Conservation (phyloP, 1,140 invertebrate genomes). For the Lucilia sericata region DNA sequence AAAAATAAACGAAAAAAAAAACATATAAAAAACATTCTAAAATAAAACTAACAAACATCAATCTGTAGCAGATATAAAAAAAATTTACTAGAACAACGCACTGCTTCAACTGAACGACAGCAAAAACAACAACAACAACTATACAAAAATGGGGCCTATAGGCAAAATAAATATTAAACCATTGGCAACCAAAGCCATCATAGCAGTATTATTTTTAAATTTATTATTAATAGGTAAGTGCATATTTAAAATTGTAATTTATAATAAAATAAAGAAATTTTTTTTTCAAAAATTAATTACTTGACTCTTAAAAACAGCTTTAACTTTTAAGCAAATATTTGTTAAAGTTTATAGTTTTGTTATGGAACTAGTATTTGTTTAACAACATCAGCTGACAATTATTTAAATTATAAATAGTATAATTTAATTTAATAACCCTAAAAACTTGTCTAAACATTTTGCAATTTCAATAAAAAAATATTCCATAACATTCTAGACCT, state of each 20-base stretch:
- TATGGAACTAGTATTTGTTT: too few species aligned
- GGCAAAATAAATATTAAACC: conserved; percentile 19
- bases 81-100: background rate
- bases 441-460: too few species aligned
- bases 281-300: too few species aligned
- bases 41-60: conserved; percentile 9
- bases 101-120: background rate
- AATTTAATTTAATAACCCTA: too few species aligned
- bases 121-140: background rate
- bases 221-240: conserved; percentile 33
- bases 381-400: too few species aligned
- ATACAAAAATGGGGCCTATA: conserved; percentile 29
- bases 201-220: conserved; percentile 27
- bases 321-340: too few species aligned
- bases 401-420: too few species aligned
- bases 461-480: too few species aligned
- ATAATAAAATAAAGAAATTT: too few species aligned
- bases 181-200: background rate
- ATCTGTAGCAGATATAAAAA: background rate
- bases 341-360: too few species aligned
- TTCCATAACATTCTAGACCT: too few species aligned
- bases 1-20: background rate
- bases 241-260: background rate
- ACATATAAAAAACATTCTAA: background rate
- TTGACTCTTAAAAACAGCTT: too few species aligned